Conservation (phyloP, 2,888 invertebrate species). For the Phrixothrix hirtus region DNA sequence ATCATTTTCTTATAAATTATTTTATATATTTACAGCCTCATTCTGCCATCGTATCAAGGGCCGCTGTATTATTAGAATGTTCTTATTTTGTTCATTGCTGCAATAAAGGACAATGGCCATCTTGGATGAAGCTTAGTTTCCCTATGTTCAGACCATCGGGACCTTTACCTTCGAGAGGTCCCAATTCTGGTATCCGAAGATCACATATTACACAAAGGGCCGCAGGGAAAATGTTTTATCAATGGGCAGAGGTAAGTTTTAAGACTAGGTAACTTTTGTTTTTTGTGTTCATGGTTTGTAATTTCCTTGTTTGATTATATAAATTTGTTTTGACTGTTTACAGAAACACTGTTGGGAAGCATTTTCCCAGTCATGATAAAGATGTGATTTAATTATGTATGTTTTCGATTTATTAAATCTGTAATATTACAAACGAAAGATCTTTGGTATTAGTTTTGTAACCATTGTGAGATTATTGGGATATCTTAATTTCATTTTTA, state of each 20-base stretch:
- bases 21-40: constrained; percentile 79
- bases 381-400: too few species aligned
- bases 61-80: constrained; percentile 91
- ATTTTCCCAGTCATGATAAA: too few species aligned
- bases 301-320: too few species aligned
- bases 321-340: too few species aligned
- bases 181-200: constrained; percentile 55
- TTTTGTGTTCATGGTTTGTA: too few species aligned
- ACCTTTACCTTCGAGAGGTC: constrained; percentile 59
- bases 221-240: constrained; percentile 96
- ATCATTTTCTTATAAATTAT: too few species aligned
- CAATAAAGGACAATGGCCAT: constrained; percentile 98
- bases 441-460: too few species aligned
- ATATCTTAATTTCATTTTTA: too few species aligned
- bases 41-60: constrained; percentile 91
- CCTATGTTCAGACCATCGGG: constrained; percentile 75
- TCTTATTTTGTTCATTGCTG: constrained; percentile 96
- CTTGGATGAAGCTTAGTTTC: constrained; percentile 91
- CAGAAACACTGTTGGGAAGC: too few species aligned
- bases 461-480: too few species aligned
- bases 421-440: too few species aligned
- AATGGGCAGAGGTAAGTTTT: constrained; percentile 84
- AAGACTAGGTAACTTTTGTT: constrained; percentile 35
- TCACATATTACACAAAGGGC: constrained; percentile 79
- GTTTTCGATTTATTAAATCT: too few species aligned